phyloP scores from a whole-genome alignment of 2,113 vertebrate species.

The Candoia aspera region DNA sequence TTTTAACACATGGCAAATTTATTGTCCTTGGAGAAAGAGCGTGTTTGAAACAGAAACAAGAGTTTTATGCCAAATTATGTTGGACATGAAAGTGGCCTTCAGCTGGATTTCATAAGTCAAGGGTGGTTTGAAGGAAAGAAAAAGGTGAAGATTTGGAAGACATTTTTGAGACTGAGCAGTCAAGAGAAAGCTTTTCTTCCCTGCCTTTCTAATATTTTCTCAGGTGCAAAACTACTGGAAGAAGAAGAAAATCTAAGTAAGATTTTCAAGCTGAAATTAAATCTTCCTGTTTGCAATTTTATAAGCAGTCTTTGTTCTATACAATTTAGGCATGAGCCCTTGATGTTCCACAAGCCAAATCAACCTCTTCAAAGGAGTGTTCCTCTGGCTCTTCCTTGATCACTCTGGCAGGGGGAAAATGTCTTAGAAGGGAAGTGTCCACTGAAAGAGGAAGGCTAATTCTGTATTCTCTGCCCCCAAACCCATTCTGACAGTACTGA shows the following conservation, averaged over 20 bases:
- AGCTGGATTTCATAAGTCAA: background rate
- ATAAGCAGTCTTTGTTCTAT: background rate
- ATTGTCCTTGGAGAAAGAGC: background rate
- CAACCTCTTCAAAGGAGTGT: background rate
- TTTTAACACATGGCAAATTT: background rate
- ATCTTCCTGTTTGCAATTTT: background rate
- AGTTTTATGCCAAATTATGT: background rate
- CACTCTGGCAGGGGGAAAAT: background rate
- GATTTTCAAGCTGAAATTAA: background rate
- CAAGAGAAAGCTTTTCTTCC: conserved; percentile 21
- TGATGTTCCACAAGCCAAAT: background rate
- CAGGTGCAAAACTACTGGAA: conserved; percentile 12
- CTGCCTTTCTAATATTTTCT: conserved; percentile 16
- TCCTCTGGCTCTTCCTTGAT: background rate
- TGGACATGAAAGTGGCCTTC: conserved; percentile 7
- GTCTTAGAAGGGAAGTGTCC: background rate
- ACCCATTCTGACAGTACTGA: background rate
- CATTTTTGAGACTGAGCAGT: background rate
- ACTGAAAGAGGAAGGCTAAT: background rate
- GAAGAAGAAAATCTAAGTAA: background rate
- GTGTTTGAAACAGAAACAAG: no score
- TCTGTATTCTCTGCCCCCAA: background rate
- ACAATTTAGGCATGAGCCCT: background rate
- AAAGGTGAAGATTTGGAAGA: background rate
- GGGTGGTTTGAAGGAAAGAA: background rate